A percentile compares a stretch with the other conserved stretches of the same genome.
phyloP scores from a whole-genome alignment of 2,888 invertebrate species.

The Corythucha ciliata region DNA sequence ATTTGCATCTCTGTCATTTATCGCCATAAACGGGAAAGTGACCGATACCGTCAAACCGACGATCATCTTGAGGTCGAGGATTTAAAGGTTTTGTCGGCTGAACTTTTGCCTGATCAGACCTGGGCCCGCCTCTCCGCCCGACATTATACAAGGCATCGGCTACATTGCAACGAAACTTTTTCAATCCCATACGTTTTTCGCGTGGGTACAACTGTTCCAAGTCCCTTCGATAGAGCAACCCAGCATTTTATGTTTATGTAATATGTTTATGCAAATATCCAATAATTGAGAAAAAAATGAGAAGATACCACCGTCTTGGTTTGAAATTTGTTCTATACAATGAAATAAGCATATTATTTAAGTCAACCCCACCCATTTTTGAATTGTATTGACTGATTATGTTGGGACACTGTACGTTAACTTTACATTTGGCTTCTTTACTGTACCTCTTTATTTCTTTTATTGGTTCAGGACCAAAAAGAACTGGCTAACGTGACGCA shows the following conservation, averaged over 20 bases:
- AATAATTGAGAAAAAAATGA: constrained; percentile 3
- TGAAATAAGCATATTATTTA: constrained; percentile 22
- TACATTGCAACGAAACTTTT: constrained; percentile 15
- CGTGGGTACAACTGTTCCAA: constrained; percentile 5
- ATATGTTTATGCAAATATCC: constrained; percentile 1
- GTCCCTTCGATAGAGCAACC: constrained; percentile 22
- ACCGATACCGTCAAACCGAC: constrained; percentile 18
- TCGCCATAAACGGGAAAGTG: constrained; percentile 17
- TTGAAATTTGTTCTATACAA: constrained; percentile 16
- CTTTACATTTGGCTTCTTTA: constrained; percentile 12
- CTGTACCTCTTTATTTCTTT: constrained; percentile 21
- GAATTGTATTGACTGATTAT: constrained; percentile 22
- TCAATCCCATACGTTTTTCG: constrained; percentile 7
- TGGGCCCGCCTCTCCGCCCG: constrained; percentile 1
- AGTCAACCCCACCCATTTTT: constrained; percentile 26
- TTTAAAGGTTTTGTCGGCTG: background rate
- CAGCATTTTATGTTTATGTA: too few species aligned
- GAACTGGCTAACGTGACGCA: constrained; percentile 30
- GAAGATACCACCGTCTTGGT: background rate
- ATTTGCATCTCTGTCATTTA: constrained; percentile 9
- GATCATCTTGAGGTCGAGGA: constrained; percentile 15
- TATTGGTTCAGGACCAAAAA: constrained; percentile 21
- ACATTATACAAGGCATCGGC: constrained; percentile 8
- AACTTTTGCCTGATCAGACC: too few species aligned
- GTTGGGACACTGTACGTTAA: constrained; percentile 13